Evolutionary conservation across 2,888 invertebrate genomes (phyloP), one percentile per base, ranked within the genome.

Genomic region (Morpho helenor): DNA sequence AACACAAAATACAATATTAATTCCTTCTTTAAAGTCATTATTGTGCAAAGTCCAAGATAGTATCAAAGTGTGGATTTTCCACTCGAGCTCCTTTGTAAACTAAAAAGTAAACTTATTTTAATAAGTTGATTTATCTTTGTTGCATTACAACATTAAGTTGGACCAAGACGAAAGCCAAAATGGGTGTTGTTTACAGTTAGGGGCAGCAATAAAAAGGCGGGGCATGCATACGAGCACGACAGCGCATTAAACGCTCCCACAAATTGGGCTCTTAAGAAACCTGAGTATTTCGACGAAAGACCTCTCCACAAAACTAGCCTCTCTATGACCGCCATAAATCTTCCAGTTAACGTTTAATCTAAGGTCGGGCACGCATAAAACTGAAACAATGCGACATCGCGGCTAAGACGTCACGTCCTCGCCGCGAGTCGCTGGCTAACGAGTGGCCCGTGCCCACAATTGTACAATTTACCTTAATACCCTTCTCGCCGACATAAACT

Each of bases 171-270:
- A 48, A 63, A 65, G 59, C 61, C 66, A 76, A 78, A 84, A 86
- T 89, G 87, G 88, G 87, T 87, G 87, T 87, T 82, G 84, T 87
- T 79, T 83, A 87, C 86, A 84, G 86, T 86, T 85, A 86, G 86
- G 83, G 86, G 84, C 87, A 87, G 87, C 73, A 82, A 88, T 87
- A 89, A 88, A 88, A 87, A 87, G 87, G 87, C 87, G 86, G 87
- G 77, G 83, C 87, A 82, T 81, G 82, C 82, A 82, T 82, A 81
- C 73, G 75, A 68, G 79, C 86, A 87, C 85, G 87, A 85, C 85
- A 80, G 74, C 74, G 76, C 86, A 83, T 82, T 82, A 84, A 82
- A 77, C 72, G 76, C 77, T 76, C 76, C 74, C 80, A 87, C 87
- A 87, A 89, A 87, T 87, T 87, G 84, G 85, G 76, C 83, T 82